Evolutionary conservation across 2,797 vertebrate species (phyloP).

Genomic region (Muscicapa striata): DNA sequence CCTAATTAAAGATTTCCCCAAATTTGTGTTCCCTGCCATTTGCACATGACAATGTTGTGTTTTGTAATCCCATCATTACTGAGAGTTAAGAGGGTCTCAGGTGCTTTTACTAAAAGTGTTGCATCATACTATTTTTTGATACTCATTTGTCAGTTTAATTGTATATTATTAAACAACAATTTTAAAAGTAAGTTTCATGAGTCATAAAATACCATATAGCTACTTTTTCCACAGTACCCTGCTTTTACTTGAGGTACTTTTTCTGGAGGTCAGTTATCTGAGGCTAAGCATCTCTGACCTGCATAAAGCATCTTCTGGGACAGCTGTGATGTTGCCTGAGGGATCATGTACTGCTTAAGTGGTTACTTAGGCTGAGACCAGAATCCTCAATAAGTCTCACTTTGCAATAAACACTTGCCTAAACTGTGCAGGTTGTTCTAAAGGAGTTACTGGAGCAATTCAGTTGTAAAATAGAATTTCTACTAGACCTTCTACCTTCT

Average conservation of each 20-base stretch:
- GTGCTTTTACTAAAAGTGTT: background rate
- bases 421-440: background rate
- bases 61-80: rapidly evolving
- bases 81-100: background rate
- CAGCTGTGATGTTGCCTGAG: rapidly evolving
- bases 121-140: background rate
- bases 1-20: background rate
- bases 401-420: background rate
- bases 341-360: rapidly evolving
- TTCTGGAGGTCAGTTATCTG: background rate
- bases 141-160: background rate
- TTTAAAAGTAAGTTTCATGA: background rate
- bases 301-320: background rate
- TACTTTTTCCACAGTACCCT: background rate
- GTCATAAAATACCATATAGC: background rate
- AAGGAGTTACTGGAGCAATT: background rate
- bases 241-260: background rate
- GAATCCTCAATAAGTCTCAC: background rate
- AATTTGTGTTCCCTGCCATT: background rate
- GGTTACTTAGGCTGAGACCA: background rate
- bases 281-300: background rate
- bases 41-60: rapidly evolving
- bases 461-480: background rate
- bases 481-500: background rate
- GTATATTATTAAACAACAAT: background rate